phyloP scores from a whole-genome alignment of 2,797 vertebrate species.

The Paratrypauchen microcephalus region DNA sequence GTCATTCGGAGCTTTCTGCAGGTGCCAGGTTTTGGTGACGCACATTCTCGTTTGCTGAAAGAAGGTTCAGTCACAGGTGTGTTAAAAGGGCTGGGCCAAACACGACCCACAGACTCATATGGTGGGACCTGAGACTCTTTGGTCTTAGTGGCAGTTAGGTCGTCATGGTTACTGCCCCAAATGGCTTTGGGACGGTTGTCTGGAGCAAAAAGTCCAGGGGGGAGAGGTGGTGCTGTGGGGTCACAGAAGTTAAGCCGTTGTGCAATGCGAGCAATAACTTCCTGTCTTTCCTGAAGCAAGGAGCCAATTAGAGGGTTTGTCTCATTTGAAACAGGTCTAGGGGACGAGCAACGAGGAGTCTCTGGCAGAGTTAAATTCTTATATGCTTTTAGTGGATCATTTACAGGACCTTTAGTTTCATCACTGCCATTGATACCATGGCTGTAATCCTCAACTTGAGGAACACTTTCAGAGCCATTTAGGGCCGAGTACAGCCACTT shows the following conservation, averaged over 20 bases:
- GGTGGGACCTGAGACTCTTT: conserved; percentile 80
- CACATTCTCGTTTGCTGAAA: conserved; percentile 66
- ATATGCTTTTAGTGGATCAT: conserved; percentile 82
- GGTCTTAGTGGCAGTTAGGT: conserved; percentile 82
- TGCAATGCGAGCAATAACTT: conserved; percentile 96
- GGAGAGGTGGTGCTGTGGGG: conserved; percentile 84
- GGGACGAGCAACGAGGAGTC: conserved; percentile 74
- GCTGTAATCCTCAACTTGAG: conserved; percentile 75
- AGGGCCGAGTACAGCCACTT: conserved; percentile 81
- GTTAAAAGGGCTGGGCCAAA: conserved; percentile 71
- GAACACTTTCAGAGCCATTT: conserved; percentile 71
- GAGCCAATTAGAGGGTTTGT: conserved; percentile 93
- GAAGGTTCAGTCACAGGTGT: conserved; percentile 75
- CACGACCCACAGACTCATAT: conserved; percentile 69
- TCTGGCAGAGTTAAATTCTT: conserved; percentile 87
- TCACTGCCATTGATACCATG: conserved; percentile 67
- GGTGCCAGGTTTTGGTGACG: conserved; percentile 81
- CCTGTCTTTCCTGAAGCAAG: conserved; percentile 94
- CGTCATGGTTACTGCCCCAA: conserved; percentile 75
- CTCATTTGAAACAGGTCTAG: conserved; percentile 78
- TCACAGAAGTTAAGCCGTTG: conserved; percentile 96
- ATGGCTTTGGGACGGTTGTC: conserved; percentile 82
- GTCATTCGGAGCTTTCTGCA: conserved; percentile 84
- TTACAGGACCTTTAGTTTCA: conserved; percentile 68
- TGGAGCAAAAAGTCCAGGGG: conserved; percentile 79